Base-by-base conservation (phyloP, 1,140 invertebrate species). In the Heliconius hermathena region DNA sequence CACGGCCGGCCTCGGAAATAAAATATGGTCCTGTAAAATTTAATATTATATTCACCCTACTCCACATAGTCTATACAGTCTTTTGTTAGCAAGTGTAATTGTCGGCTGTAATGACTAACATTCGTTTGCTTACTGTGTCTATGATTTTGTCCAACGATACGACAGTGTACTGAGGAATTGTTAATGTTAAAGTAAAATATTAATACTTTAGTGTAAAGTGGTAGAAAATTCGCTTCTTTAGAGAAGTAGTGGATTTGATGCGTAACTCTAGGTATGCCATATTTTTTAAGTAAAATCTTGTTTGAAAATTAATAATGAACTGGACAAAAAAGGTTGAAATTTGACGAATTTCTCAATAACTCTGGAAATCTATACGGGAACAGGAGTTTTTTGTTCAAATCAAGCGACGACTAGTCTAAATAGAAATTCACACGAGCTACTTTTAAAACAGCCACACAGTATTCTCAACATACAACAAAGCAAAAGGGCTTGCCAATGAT, bases 81-180 rank as follows among this genome's bases (percentile, higher is more conserved):
- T 87, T 86, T 89, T 88, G 88, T 91, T 84, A 86, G 78, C 80
- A 87, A 82, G 87, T 86, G 84, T 89, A 88, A 89, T 91, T 91
- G 90, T 90, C 87, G 81, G 83, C 81, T 83, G 82, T 89, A 89
- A 90, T 88, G 84, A 86, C 74, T 79, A 78, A 83, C 86, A 89
- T 90, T 88, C 84, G 85, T 90, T 89, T 80, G 83, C 82, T 84
- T 83, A 83, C 83, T 84, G 83, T 82, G 83, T 85, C 83, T 86
- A 86, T 79, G 85, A 87, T 86, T 85, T 84, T 85, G 79, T 83
- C 70, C 60, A 70, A 77, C 73, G 85, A 86, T 86, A 83, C 77
- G 33, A 52, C 71, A 52, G 72, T 83, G 77, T 75, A 3, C n/a
- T 57, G 2, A 26, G 60, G 26, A 11, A 66, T 66, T 66, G 60